Evolutionary conservation across 2,888 invertebrate species (phyloP).

Genomic region (Nesidiocoris tenuis): DNA sequence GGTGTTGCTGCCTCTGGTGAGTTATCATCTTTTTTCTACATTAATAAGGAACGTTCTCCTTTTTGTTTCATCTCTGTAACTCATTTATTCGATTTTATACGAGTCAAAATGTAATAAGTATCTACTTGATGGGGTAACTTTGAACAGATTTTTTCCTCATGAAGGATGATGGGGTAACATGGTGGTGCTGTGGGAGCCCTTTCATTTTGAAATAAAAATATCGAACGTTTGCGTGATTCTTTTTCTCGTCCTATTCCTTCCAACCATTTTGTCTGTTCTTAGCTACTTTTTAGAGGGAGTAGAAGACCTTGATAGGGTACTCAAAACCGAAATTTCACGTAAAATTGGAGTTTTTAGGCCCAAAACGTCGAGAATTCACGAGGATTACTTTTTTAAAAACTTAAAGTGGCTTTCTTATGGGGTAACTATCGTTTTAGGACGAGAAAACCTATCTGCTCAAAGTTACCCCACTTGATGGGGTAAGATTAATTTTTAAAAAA

Average conservation of each 20-base stretch:
- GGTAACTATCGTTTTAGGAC: neutral
- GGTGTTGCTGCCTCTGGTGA: neutral
- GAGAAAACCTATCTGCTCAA: too few species aligned
- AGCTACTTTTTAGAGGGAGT: neutral
- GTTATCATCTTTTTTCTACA: too few species aligned
- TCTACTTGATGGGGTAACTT: conserved; percentile 19
- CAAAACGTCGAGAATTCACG: neutral
- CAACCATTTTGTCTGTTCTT: neutral
- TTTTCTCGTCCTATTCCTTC: conserved; percentile 1
- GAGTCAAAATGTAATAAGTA: conserved; percentile 7
- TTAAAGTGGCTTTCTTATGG: neutral
- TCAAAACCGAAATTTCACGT: neutral
- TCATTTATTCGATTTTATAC: conserved; percentile 20
- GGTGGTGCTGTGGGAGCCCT: neutral
- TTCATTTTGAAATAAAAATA: neutral
- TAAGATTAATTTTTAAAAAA: too few species aligned
- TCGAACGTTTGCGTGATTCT: neutral
- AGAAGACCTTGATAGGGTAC: neutral
- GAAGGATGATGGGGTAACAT: conserved; percentile 9
- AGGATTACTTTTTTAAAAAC: neutral
- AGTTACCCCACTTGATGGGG: too few species aligned
- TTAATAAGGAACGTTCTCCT: too few species aligned
- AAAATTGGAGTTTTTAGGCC: neutral
- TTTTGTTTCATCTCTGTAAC: conserved; percentile 20
- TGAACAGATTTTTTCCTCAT: conserved; percentile 12